Evolutionary conservation across 2,113 vertebrate species (phyloP), one percentile per base, ranked within the genome.

Genomic region (Alectura lathami): DNA sequence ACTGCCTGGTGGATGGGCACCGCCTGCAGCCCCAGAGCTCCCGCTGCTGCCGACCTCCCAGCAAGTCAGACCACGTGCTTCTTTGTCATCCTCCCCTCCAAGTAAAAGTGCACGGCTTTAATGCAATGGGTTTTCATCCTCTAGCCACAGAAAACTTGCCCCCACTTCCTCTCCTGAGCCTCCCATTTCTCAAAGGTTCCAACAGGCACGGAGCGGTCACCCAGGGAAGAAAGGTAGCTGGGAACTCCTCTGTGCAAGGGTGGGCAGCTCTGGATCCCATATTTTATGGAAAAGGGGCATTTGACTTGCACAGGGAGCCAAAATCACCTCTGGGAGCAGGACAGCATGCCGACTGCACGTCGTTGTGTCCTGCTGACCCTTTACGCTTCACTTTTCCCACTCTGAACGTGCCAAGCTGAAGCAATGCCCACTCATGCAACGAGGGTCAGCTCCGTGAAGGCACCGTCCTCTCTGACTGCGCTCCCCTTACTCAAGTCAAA

Each of bases 21-120:
- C 51, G 22, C 45, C 70, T 57, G 43, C 2, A n/a, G n/a, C n/a
- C n/a, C n/a, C n/a, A n/a, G n/a, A n/a, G n/a, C n/a, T n/a, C n/a
- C n/a, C n/a, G n/a, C n/a, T n/a, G n/a, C 8, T 64, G 59, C 17
- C 45, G 4, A 84, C 30, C 22, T 86, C 32, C 38, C 59, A 85
- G 10, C 5, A 2, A 1, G 14, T 12, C 59, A 53, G 67, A 63
- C 36, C 42, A 59, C 14, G 62, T 27, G n/a, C 0, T 1, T 34
- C 2, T 10, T 53, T 6, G 4, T 47, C 63, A 51, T 72, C 51
- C 32, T 36, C 36, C 29, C 26, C n/a, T 8, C 11, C 43, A 42
- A 27, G 34, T 6, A 73, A 43, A 68, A 77, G 30, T 57, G 47
- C 13, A 50, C 40, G 11, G 50, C 45, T 63, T 53, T 30, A 42